Conservation (phyloP, 2,888 invertebrate species). For the Eueremaeus valkanovi region DNA sequence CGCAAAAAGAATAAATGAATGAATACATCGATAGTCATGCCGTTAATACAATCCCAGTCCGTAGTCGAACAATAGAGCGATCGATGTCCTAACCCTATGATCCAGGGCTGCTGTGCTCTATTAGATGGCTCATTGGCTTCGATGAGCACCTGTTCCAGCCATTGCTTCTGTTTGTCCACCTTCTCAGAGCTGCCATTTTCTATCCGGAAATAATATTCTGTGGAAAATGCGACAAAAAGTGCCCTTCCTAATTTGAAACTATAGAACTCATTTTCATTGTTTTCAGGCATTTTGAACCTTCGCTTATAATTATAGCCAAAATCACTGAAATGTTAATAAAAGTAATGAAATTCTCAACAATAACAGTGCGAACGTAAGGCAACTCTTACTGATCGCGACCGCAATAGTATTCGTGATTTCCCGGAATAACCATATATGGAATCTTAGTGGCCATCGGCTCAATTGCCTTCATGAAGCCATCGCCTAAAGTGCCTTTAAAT, state of each 20-base stretch:
- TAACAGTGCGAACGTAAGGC: too few relatives aligned
- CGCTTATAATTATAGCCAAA: constrained; percentile 42
- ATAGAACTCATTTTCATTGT: constrained; percentile 51
- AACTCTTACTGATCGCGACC: constrained; percentile 92
- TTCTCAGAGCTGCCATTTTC: constrained; percentile 43
- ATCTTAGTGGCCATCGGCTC: constrained; percentile 50
- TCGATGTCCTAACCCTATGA: constrained; percentile 52
- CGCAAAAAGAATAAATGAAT: neutral
- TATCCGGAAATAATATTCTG: constrained; percentile 47
- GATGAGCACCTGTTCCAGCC: constrained; percentile 52
- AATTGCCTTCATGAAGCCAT: constrained; percentile 50
- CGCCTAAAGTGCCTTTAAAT: constrained; percentile 50
- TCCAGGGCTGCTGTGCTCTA: constrained; percentile 50
- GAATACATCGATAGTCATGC: constrained; percentile 52
- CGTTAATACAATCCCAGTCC: constrained; percentile 48
- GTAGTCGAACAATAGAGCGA: constrained; percentile 53
- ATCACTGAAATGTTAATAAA: too few relatives aligned
- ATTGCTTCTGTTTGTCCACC: constrained; percentile 50
- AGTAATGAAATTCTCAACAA: too few relatives aligned
- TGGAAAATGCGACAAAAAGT: constrained; percentile 49
- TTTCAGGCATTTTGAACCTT: constrained; percentile 45
- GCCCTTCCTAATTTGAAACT: constrained; percentile 52
- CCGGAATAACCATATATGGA: constrained; percentile 54
- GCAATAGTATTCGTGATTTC: constrained; percentile 80
- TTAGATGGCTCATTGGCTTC: constrained; percentile 48